A percentile compares a stretch with the other conserved stretches of the same genome.
These are phyloP conservation scores for Eupeodes latifasciatus DNA, from an alignment of 2,888 invertebrate species.

Conservation along the genomic window DNA sequence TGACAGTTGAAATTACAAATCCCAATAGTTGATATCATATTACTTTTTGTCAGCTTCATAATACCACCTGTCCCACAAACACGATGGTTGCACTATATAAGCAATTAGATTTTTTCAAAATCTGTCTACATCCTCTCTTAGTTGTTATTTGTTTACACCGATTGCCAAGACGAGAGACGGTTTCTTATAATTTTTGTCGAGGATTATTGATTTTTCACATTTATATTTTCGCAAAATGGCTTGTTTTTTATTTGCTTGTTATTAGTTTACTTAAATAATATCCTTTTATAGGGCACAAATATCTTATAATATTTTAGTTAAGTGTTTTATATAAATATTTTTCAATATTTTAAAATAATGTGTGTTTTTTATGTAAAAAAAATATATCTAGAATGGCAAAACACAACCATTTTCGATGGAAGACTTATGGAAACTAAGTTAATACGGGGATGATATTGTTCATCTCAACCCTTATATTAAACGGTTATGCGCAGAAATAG, in stretches of 20 bases:
- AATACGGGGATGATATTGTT: conserved; percentile 1
- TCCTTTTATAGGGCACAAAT: background rate
- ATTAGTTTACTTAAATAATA: background rate
- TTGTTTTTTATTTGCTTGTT: background rate
- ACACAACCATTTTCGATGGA: conserved; percentile 80
- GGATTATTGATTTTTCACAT: conserved; percentile 67
- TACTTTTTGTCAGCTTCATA: conserved; percentile 66
- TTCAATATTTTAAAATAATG: conserved; percentile 26
- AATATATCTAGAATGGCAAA: conserved; percentile 71
- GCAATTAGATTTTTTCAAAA: conserved; percentile 29
- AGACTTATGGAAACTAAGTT: conserved; percentile 82
- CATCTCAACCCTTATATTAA: conserved; percentile 16
- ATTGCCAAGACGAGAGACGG: conserved; percentile 16
- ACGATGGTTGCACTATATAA: conserved; percentile 11
- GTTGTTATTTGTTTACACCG: conserved; percentile 55
- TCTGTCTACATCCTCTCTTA: conserved; percentile 35
- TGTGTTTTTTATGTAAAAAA: conserved; percentile 10
- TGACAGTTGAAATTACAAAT: conserved; percentile 49
- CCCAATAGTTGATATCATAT: conserved; percentile 62
- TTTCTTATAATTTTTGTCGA: conserved; percentile 26
- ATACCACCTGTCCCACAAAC: conserved; percentile 33
- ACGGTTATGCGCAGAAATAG: conserved; percentile 60
- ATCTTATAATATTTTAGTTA: background rate
- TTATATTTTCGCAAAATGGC: conserved; percentile 14
- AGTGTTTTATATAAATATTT: background rate